Evolutionary conservation across 2,797 vertebrate genomes (phyloP).

Genomic region (Lagocephalus sceleratus): DNA sequence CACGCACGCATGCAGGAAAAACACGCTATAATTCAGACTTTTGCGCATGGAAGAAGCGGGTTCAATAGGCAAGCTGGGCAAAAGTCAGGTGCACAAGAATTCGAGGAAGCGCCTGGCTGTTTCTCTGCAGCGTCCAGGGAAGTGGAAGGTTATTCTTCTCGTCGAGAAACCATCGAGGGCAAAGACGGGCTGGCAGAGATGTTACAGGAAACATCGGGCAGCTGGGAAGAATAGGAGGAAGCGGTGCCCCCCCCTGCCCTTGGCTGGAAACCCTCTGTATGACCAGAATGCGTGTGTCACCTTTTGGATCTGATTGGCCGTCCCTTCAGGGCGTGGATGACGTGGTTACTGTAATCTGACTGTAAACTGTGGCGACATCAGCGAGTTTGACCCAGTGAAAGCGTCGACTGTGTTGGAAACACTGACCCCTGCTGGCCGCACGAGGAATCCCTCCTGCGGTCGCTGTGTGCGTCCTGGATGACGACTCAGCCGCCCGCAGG

Average conservation of each 20-base stretch:
- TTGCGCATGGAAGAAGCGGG: slow-evolving; percentile 12
- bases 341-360: no score
- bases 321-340: neutral
- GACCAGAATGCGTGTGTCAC: slow-evolving; percentile 34
- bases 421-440: slow-evolving; percentile 64
- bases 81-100: no score
- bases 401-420: neutral
- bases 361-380: no score
- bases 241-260: slow-evolving; percentile 15
- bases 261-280: slow-evolving; percentile 63
- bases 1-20: slow-evolving; percentile 1
- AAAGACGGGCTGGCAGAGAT: slow-evolving; percentile 16
- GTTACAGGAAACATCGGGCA: slow-evolving; percentile 3
- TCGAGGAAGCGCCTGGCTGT: no score
- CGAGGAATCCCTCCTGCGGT: slow-evolving; percentile 8
- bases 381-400: neutral
- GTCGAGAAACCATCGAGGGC: slow-evolving; percentile 28
- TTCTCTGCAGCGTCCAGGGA: no score
- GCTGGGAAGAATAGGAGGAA: slow-evolving; percentile 35
- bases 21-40: slow-evolving; percentile 24
- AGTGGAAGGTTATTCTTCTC: neutral
- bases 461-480: slow-evolving; percentile 20
- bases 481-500: slow-evolving; percentile 36
- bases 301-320: slow-evolving; percentile 14
- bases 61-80: no score